Conservation (phyloP, 2,888 invertebrate species). For the Prenolepis imparis region DNA sequence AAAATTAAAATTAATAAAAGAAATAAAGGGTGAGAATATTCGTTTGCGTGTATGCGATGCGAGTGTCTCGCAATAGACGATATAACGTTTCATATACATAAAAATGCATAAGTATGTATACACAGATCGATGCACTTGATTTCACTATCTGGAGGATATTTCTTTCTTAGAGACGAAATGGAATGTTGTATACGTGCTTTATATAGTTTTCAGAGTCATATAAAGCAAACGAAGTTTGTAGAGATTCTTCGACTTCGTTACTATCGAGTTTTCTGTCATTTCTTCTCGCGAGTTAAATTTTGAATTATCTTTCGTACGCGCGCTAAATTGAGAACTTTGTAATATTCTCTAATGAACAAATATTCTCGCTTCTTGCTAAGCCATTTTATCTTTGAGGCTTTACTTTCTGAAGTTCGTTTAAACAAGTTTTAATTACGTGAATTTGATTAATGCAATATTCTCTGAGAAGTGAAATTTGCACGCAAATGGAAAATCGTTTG, state of each 20-base stretch:
- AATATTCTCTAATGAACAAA: constrained; percentile 47
- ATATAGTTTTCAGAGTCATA: background rate
- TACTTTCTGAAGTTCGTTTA: constrained; percentile 22
- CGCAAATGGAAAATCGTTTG: constrained; percentile 25
- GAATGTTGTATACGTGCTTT: constrained; percentile 26
- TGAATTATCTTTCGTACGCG: background rate
- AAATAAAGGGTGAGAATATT: background rate
- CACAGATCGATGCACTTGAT: background rate
- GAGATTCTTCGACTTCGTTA: constrained; percentile 23
- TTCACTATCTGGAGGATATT: background rate
- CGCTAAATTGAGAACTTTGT: background rate
- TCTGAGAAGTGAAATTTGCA: constrained; percentile 19
- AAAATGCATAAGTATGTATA: background rate
- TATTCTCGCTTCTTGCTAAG: constrained; percentile 23
- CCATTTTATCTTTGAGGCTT: constrained; percentile 22
- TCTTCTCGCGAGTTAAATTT: background rate
- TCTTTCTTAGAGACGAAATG: background rate
- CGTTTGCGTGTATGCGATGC: background rate
- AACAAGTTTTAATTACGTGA: constrained; percentile 39
- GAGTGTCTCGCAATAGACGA: background rate
- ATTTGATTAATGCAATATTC: constrained; percentile 35
- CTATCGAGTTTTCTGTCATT: constrained; percentile 32
- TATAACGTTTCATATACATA: background rate
- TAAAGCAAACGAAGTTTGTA: constrained; percentile 18
- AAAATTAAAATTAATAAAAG: too few relatives aligned